These are phyloP conservation scores for Aspidiotus rigidus DNA, from an alignment of 2,888 invertebrate genomes.

Conservation along the genomic window DNA sequence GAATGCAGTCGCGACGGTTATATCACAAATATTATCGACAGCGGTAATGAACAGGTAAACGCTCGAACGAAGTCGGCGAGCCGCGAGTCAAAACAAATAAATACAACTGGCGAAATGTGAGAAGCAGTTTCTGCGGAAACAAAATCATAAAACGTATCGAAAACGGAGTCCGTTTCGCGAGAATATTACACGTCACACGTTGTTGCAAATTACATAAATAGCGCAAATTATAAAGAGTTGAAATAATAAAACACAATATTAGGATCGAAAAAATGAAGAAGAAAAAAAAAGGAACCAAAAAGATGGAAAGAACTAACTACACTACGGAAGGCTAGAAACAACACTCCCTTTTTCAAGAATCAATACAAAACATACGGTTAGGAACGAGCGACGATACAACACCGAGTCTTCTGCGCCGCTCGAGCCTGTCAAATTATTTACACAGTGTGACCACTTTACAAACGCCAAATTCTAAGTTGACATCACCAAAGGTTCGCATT, in stretches of 20 bases:
- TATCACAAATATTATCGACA: background rate
- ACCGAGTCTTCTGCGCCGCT: conserved; percentile 17
- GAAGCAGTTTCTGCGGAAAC: conserved; percentile 27
- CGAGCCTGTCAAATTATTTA: conserved; percentile 8
- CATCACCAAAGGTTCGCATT: too few species aligned
- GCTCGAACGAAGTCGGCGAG: background rate
- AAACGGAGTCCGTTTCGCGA: background rate
- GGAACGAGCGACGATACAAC: conserved; percentile 12
- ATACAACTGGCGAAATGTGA: conserved; percentile 5
- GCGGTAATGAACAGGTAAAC: background rate
- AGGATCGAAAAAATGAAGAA: conserved; percentile 19
- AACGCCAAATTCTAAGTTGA: too few species aligned
- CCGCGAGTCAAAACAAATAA: background rate
- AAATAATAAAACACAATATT: conserved; percentile 19
- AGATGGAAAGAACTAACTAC: conserved; percentile 31
- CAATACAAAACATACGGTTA: conserved; percentile 28
- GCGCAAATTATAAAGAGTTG: conserved; percentile 27
- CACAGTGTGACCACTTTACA: too few species aligned
- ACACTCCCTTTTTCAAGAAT: conserved; percentile 28
- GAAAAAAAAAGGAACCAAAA: conserved; percentile 5
- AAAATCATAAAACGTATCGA: conserved; percentile 15
- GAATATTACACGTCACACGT: too few species aligned
- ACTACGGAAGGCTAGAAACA: conserved; percentile 30
- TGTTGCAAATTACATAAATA: conserved; percentile 5
- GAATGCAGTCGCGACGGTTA: background rate